These are phyloP conservation scores for Spicauda simplicius DNA, from an alignment of 2,888 invertebrate species.

Conservation along the genomic window DNA sequence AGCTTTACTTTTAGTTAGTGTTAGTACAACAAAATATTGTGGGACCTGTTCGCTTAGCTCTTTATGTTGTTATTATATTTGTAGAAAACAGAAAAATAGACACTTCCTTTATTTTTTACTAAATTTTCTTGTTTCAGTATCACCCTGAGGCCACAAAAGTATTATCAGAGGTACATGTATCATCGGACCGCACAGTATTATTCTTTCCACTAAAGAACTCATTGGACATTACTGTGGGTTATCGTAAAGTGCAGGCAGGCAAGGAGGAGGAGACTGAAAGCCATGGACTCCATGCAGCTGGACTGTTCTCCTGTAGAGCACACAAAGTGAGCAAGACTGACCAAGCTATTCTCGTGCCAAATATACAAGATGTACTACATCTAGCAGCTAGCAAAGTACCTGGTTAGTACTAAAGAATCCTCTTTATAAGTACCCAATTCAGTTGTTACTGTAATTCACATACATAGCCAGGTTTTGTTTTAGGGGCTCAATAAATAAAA, in stretches of 20 bases:
- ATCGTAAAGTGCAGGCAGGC: slow-evolving; percentile 82
- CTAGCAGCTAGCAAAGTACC: slow-evolving; percentile 75
- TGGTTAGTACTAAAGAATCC: slow-evolving; percentile 57
- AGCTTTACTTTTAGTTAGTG: no score
- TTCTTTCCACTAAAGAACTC: slow-evolving; percentile 88
- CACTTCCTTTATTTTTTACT: no score
- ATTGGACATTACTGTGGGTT: slow-evolving; percentile 87
- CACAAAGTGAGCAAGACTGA: slow-evolving; percentile 64
- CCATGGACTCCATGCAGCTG: slow-evolving; percentile 67
- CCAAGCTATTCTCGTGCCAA: slow-evolving; percentile 80
- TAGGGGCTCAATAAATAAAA: no score
- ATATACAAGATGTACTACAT: slow-evolving; percentile 72
- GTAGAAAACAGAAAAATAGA: not conserved
- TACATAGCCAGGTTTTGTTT: no score
- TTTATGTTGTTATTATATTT: no score
- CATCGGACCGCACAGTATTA: slow-evolving; percentile 79
- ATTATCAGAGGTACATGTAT: slow-evolving; percentile 83
- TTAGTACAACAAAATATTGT: no score
- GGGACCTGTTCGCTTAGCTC: no score
- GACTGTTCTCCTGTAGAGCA: slow-evolving; percentile 69
- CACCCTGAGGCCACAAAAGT: slow-evolving; percentile 73
- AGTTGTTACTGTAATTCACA: no score
- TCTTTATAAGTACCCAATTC: not conserved
- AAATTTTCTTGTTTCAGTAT: slow-evolving; percentile 63
- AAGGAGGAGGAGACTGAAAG: slow-evolving; percentile 66